These are phyloP conservation scores for Julus scanicus DNA, from an alignment of 2,888 invertebrate species.

Conservation along the genomic window DNA sequence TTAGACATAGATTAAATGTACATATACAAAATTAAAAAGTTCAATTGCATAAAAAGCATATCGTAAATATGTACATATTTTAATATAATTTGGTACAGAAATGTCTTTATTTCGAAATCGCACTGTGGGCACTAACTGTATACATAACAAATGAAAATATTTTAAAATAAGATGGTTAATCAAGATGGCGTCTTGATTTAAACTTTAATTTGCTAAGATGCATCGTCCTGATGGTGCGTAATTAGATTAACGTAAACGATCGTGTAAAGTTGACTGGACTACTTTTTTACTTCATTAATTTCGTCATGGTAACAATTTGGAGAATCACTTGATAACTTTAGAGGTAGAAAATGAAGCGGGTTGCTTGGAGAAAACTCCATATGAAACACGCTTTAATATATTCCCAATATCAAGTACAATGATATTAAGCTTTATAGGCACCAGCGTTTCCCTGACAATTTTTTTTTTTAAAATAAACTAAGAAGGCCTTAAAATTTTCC, in stretches of 20 bases:
- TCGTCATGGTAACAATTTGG: slow-evolving; percentile 5
- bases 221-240: too few species aligned
- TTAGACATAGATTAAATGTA: too few species aligned
- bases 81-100: too few species aligned
- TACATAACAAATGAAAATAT: too few species aligned
- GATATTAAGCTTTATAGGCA: not conserved
- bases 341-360: not conserved
- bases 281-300: slow-evolving; percentile 30
- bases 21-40: too few species aligned
- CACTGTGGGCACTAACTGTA: too few species aligned
- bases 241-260: not conserved
- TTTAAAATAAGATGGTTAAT: too few species aligned
- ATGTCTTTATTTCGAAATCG: too few species aligned
- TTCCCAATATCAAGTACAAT: slow-evolving; percentile 2
- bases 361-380: not conserved
- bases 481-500: slow-evolving; percentile 5
- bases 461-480: not conserved
- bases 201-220: too few species aligned
- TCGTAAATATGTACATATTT: too few species aligned
- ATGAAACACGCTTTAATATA: not conserved
- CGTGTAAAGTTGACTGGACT: not conserved
- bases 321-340: slow-evolving; percentile 9
- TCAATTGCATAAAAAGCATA: too few species aligned
- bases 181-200: too few species aligned
- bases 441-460: slow-evolving; percentile 32